A percentile compares a stretch with the other conserved stretches of the same genome.
These are phyloP conservation scores for Barnardius zonarius DNA, from an alignment of 2,113 vertebrate genomes.

Conservation along the genomic window DNA sequence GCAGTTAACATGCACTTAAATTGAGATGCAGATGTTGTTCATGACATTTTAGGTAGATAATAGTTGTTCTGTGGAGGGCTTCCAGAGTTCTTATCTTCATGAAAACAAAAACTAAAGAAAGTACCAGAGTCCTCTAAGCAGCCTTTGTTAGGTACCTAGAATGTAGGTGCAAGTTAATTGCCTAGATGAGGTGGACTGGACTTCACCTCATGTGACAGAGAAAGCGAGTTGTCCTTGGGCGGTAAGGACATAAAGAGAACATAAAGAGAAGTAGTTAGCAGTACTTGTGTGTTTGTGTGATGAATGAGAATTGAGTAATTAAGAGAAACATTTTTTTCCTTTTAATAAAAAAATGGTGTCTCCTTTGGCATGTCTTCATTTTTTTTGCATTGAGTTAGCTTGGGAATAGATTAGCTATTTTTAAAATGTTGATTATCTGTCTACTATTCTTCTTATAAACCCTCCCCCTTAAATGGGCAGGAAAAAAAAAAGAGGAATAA, in stretches of 20 bases:
- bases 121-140: neutral
- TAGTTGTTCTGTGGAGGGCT: neutral
- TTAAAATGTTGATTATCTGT: neutral
- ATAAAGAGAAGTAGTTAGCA: neutral
- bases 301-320: neutral
- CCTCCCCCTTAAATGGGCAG: neutral
- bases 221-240: neutral
- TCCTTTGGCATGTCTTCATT: neutral
- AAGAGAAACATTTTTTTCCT: neutral
- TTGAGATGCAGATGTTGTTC: neutral
- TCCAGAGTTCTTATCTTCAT: neutral
- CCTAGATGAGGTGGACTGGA: neutral
- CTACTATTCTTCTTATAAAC: conserved; percentile 17
- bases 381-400: neutral
- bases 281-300: neutral
- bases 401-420: neutral
- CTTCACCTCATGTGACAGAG: neutral
- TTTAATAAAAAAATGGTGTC: conserved; percentile 7
- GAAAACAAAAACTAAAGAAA: neutral
- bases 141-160: neutral
- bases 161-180: neutral
- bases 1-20: neutral
- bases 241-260: neutral
- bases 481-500: neutral
- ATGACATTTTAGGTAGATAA: neutral